Base-by-base conservation (phyloP, 2,113 vertebrate genomes). In the Charadrius vociferus region DNA sequence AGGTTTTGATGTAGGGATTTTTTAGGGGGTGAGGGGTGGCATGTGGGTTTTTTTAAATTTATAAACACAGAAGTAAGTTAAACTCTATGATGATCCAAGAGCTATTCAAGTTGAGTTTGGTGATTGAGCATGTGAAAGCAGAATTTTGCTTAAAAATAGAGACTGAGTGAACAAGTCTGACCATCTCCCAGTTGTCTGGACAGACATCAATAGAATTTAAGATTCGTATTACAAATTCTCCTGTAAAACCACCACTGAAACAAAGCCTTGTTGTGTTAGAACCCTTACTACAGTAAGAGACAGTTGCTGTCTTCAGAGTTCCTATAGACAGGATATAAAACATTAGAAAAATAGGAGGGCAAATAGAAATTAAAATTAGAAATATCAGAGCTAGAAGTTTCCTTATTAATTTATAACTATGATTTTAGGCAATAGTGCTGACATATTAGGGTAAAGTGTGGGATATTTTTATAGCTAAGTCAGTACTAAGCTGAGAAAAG, bases 381-480 rank as follows among this genome's bases (percentile, higher is more conserved):
- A 85, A n/a, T 59, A 71, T 45, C 30, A 71, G 29, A 68, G 17
- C 13, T 50, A 67, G 11, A 93, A 8, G 6, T 16, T 90, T 89
- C 16, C 6, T 72, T 75, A 13, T 45, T 56, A 5, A 12, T 75
- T 36, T 50, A 1, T 80, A 55, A 27, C 12, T 56, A 56, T 10
- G 13, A 50, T 50, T 80, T 39, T 43, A 83, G 62, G 9, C 49
- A 73, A 41, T 41, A 50, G 10, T 80, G 45, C 12, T 83, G 45
- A 65, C 10, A 14, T 22, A 32, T 18, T 0, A 8, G 6, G 1
- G 12, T 36, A 63, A 91, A 82, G 19, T 16, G 3, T 2, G 1
- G 18, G 47, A 20, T 12, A 36, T 49, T 68, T 56, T 77, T n/a
- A 29, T 63, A 41, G 5, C 11, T 56, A 67, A 29, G 7, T 55